Conservation (phyloP, 2,888 invertebrate genomes). For the Zygothrica quintamaculata region DNA sequence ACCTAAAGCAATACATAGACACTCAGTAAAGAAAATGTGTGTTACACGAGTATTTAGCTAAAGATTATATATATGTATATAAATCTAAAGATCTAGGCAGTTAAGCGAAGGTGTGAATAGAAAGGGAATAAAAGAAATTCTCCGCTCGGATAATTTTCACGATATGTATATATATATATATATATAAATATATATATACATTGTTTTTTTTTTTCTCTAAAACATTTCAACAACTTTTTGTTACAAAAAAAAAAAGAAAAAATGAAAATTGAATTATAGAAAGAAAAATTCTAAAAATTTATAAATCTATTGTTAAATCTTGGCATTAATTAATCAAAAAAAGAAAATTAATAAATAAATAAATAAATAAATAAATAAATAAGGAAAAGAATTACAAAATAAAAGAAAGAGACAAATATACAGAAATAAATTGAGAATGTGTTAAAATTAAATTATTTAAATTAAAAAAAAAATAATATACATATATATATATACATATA, state of each 20-base stretch:
- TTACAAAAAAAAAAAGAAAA: neutral
- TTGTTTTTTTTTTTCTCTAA: too few relatives aligned
- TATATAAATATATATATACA: too few relatives aligned
- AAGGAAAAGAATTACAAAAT: slow-evolving; percentile 20
- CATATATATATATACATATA: too few relatives aligned
- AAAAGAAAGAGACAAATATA: slow-evolving; percentile 26
- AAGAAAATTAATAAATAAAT: slow-evolving; percentile 25
- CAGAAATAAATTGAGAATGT: slow-evolving; percentile 37
- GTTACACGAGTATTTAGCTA: slow-evolving; percentile 74
- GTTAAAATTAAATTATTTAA: too few relatives aligned
- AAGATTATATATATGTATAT: slow-evolving; percentile 47
- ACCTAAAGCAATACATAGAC: slow-evolving; percentile 76
- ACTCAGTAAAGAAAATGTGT: slow-evolving; percentile 70
- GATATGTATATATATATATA: too few relatives aligned
- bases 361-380: slow-evolving; percentile 19
- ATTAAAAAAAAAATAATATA: too few relatives aligned
- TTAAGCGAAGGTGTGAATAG: slow-evolving; percentile 18
- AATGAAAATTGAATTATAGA: too few relatives aligned
- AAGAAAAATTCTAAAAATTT: slow-evolving; percentile 15
- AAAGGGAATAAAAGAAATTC: neutral
- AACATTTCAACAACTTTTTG: too few relatives aligned
- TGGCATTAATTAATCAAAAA: slow-evolving; percentile 47
- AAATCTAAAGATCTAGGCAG: slow-evolving; percentile 24
- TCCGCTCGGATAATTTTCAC: too few relatives aligned
- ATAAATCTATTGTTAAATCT: slow-evolving; percentile 58